Conservation (phyloP, 2,113 vertebrate genomes). For the Dendropsophus ebraccatus region DNA sequence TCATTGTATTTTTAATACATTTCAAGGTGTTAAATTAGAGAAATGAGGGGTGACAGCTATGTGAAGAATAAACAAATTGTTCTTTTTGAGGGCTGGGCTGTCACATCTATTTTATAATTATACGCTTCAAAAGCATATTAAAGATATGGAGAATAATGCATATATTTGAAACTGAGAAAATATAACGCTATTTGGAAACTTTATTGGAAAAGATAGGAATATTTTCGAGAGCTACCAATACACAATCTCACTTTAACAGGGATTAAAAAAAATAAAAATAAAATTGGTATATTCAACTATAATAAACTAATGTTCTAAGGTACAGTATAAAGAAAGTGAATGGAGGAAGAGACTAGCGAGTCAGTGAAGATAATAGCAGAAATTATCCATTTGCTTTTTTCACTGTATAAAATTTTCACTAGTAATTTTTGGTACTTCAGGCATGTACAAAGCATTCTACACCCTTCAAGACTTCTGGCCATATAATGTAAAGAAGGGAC, state of each 20-base stretch:
- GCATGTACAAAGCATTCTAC: not conserved
- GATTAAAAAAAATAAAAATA: constrained; percentile 21
- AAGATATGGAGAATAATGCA: constrained; percentile 73
- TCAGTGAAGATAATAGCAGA: not conserved
- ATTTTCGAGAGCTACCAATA: constrained; percentile 50
- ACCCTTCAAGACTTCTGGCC: not conserved
- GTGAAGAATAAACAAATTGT: constrained; percentile 66
- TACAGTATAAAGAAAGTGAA: not conserved
- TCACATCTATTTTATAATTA: constrained; percentile 84
- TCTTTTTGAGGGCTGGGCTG: constrained; percentile 74
- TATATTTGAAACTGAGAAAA: constrained; percentile 65
- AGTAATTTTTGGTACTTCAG: not conserved
- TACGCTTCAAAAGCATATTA: constrained; percentile 74
- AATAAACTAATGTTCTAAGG: constrained; percentile 39
- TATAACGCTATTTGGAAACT: constrained; percentile 59
- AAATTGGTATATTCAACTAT: constrained; percentile 39
- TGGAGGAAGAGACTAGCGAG: not conserved
- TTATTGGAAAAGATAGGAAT: constrained; percentile 55
- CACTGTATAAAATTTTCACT: not conserved
- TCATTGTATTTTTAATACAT: constrained; percentile 74
- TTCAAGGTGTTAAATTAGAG: constrained; percentile 77
- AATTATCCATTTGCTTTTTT: not conserved
- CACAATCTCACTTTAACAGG: constrained; percentile 51
- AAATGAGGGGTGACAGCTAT: constrained; percentile 71
- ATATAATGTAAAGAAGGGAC: not conserved